Conservation (phyloP, 2,113 vertebrate species). For the Melanotaenia duboulayi region DNA sequence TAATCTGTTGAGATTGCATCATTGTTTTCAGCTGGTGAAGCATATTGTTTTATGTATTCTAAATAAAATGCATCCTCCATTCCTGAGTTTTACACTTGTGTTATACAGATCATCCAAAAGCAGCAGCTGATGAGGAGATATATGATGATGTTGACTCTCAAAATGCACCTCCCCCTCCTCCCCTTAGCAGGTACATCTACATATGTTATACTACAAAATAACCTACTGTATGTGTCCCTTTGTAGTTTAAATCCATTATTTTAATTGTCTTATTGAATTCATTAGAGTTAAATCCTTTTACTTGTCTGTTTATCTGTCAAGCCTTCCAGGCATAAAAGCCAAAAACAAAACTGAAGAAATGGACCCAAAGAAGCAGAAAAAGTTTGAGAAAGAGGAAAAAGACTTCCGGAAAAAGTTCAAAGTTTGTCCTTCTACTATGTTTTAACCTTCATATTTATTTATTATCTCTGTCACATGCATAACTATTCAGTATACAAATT, state of each 20-base stretch:
- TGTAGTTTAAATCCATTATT: neutral
- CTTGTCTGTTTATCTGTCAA: slow-evolving; percentile 31
- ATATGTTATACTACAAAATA: neutral
- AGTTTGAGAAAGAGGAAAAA: slow-evolving; percentile 91
- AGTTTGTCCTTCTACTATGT: slow-evolving; percentile 73
- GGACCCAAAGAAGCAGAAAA: slow-evolving; percentile 87
- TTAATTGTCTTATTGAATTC: neutral
- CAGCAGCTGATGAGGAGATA: slow-evolving; percentile 77
- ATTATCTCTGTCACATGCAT: neutral
- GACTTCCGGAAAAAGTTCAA: slow-evolving; percentile 95
- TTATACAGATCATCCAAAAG: slow-evolving; percentile 42
- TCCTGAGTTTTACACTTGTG: neutral
- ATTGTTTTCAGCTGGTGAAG: neutral
- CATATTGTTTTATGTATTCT: neutral
- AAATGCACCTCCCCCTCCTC: slow-evolving; percentile 73
- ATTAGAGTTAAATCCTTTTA: neutral
- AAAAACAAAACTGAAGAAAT: slow-evolving; percentile 64
- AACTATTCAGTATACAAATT: neutral
- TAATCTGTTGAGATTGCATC: neutral
- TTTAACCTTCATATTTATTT: neutral
- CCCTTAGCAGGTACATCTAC: slow-evolving; percentile 77
- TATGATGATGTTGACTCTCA: slow-evolving; percentile 91
- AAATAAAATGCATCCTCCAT: neutral
- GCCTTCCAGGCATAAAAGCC: slow-evolving; percentile 56
- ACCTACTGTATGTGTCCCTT: neutral